phyloP scores from a whole-genome alignment of 2,888 invertebrate genomes.

The Pristionchus arcanus region DNA sequence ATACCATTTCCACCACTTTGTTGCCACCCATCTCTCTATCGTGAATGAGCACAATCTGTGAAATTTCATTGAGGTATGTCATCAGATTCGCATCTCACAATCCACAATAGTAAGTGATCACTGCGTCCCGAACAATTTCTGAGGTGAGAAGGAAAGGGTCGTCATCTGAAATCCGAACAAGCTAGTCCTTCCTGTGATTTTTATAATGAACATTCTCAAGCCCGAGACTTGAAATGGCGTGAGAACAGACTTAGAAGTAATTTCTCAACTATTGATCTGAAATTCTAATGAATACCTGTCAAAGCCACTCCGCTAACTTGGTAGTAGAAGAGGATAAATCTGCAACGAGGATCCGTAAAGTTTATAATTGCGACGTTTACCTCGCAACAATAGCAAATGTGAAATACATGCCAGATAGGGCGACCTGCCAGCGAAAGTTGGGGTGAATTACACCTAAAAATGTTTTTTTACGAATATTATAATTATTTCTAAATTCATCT shows the following conservation, averaged over 20 bases:
- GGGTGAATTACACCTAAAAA: slow-evolving; percentile 20
- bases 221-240: neutral
- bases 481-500: neutral
- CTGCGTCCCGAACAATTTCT: neutral
- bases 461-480: neutral
- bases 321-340: slow-evolving; percentile 37
- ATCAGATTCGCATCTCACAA: neutral
- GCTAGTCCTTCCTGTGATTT: too few species aligned
- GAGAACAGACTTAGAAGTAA: neutral
- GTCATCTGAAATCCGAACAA: neutral
- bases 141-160: neutral
- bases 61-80: neutral
- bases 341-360: neutral
- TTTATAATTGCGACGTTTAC: neutral
- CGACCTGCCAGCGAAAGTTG: slow-evolving; percentile 34
- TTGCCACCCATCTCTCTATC: neutral
- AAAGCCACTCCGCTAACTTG: slow-evolving; percentile 19
- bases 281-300: neutral
- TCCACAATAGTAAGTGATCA: slow-evolving; percentile 3
- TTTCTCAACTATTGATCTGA: neutral
- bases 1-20: slow-evolving; percentile 30
- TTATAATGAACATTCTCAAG: too few species aligned
- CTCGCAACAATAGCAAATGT: neutral
- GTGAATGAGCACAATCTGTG: neutral
- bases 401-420: neutral